Conservation (phyloP, 2,797 vertebrate species). For the Leptoclinus maculatus region DNA sequence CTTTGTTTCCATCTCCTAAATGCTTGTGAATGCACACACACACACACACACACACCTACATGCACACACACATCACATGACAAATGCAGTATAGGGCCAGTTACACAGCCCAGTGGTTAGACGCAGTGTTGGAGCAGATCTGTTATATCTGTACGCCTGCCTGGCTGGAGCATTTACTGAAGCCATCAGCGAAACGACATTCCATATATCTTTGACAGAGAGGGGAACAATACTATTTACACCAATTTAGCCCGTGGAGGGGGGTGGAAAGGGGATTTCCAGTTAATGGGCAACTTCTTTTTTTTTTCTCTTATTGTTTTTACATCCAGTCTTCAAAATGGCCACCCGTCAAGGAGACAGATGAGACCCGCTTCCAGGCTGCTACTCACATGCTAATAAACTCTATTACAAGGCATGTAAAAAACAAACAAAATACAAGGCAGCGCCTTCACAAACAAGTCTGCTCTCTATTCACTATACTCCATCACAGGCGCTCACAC, state of each 20-base stretch:
- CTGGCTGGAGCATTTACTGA: conserved; percentile 75
- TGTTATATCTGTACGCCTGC: conserved; percentile 72
- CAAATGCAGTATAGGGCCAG: conserved; percentile 68
- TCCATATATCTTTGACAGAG: conserved; percentile 77
- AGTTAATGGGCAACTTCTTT: conserved; percentile 60
- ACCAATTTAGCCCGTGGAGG: conserved; percentile 70
- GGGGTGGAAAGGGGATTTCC: conserved; percentile 35
- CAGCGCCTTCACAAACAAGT: conserved; percentile 49
- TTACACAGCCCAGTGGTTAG: conserved; percentile 79
- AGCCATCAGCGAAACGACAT: conserved; percentile 75
- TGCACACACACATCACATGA: conserved; percentile 48
- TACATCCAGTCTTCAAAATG: conserved; percentile 71
- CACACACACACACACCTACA: conserved; percentile 12
- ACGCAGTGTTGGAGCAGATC: conserved; percentile 69
- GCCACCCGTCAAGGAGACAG: conserved; percentile 67
- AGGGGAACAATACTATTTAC: conserved; percentile 78
- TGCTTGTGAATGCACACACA: conserved; percentile 47
- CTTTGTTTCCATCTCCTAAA: conserved; percentile 67
- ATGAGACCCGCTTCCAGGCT: conserved; percentile 63
- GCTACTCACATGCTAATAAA: conserved; percentile 75
- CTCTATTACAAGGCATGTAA: conserved; percentile 66
- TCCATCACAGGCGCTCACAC: conserved; percentile 22
- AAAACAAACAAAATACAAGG: conserved; percentile 23
- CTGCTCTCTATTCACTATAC: conserved; percentile 20
- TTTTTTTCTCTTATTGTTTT: conserved; percentile 54